Conservation (phyloP, 2,888 invertebrate species). For the Parnassius orleans region DNA sequence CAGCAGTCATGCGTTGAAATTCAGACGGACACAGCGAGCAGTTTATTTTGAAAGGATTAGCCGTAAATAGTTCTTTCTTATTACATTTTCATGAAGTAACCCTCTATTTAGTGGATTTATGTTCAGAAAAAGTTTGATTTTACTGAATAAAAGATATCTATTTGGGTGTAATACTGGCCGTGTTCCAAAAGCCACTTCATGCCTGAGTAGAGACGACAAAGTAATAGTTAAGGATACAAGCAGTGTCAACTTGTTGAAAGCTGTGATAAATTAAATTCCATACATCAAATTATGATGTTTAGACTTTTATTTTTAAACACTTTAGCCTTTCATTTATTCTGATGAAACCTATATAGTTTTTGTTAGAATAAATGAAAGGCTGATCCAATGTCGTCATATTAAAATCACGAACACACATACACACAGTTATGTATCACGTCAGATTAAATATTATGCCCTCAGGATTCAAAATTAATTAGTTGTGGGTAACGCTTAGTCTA, state of each 20-base stretch:
- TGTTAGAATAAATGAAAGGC: too few relatives aligned
- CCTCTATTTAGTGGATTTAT: slow-evolving; percentile 71
- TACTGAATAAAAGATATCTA: slow-evolving; percentile 78
- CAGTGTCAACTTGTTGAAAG: slow-evolving; percentile 30
- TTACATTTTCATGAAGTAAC: slow-evolving; percentile 77
- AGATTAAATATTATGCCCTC: too few relatives aligned
- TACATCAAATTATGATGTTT: too few relatives aligned
- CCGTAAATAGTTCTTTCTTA: slow-evolving; percentile 77
- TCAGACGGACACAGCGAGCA: slow-evolving; percentile 59
- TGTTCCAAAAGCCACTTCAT: slow-evolving; percentile 64
- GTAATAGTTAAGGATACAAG: slow-evolving; percentile 25
- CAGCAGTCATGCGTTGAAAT: slow-evolving; percentile 55
- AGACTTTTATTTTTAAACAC: too few relatives aligned
- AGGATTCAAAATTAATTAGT: too few relatives aligned
- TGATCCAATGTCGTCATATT: too few relatives aligned
- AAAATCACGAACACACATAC: too few relatives aligned
- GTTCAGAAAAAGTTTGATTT: slow-evolving; percentile 73
- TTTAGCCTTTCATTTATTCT: too few relatives aligned
- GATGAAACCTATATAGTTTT: too few relatives aligned
- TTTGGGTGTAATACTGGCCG: slow-evolving; percentile 67
- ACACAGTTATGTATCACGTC: too few relatives aligned
- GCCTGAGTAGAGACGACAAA: slow-evolving; percentile 32
- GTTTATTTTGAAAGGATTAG: slow-evolving; percentile 78
- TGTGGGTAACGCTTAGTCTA: too few relatives aligned
- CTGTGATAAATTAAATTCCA: slow-evolving; percentile 21